Evolutionary conservation across 2,113 vertebrate species (phyloP), one percentile per base, ranked within the genome.

Genomic region (Phrynosoma platyrhinos): DNA sequence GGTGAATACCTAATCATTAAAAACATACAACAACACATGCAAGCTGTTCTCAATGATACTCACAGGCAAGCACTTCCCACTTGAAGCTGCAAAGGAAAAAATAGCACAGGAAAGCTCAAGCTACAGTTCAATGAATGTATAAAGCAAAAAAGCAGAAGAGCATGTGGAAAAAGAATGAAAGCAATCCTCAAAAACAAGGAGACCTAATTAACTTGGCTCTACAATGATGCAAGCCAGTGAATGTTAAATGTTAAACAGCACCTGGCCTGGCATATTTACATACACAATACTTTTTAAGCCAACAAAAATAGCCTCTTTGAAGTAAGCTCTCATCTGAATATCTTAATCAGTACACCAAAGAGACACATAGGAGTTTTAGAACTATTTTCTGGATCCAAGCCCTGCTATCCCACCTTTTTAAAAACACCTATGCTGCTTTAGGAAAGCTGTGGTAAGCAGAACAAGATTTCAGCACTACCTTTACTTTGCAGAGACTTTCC

Each of bases 51-150:
- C 92, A 94, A 96, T 0, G 88, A 90, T 95, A 96, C 97, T 98
- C 96, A 98, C 97, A 94, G 95, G 96, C 95, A 97, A 94, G 94
- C 83, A 96, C 87, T 96, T 96, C 95, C 96, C 96, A 94, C 96
- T 91, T 89, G 94, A 96, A 95, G 96, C 98, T 98, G 96, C 93
- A 94, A 94, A 96, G 96, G 30, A 72, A 93, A 95, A 95, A 87
- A 92, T 27, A 94, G 92, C 93, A 95, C 79, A 94, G 89, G 92
- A 92, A 88, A 92, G 91, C 90, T 96, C 85, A 1, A 0, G 83
- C 91, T 0, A 85, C 83, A 0, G 72, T 87, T 18, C 1, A 18
- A 4, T 83, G 74, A 72, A 85, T 84, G 62, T 0, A 25, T 7
- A 5, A 79, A 85, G 30, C 0, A 47, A 27, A 53, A 86, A 89